Conservation (phyloP, 2,113 vertebrate genomes). For the Tetrax tetrax region DNA sequence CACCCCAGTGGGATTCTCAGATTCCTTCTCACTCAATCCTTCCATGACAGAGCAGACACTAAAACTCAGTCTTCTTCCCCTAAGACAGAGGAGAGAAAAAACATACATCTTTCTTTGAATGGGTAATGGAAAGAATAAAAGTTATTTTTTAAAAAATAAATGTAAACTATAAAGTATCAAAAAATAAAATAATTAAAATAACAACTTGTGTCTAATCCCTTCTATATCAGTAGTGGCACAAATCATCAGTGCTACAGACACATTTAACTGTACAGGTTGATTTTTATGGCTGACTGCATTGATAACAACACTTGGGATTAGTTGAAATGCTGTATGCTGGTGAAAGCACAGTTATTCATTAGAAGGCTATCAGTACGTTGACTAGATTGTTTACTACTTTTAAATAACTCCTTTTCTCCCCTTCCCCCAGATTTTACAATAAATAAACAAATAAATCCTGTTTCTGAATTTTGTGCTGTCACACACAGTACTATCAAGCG, state of each 20-base stretch:
- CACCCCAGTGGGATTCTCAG: background rate
- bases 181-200: background rate
- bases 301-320: background rate
- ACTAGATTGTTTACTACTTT: background rate
- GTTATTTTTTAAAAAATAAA: background rate
- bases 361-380: background rate
- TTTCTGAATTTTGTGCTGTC: background rate
- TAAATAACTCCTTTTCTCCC: background rate
- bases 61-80: background rate
- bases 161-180: background rate
- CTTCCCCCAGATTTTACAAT: background rate
- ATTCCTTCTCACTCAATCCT: background rate
- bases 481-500: background rate
- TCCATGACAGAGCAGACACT: background rate
- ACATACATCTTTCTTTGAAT: background rate
- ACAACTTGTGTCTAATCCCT: background rate
- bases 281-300: background rate
- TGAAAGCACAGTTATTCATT: background rate
- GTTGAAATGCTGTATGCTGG: background rate
- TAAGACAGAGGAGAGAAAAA: background rate
- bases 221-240: background rate
- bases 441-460: background rate
- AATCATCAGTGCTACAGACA: background rate
- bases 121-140: background rate
- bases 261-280: background rate